phyloP scores from a whole-genome alignment of 1,140 invertebrate species.

The Cherax quadricarinatus region DNA sequence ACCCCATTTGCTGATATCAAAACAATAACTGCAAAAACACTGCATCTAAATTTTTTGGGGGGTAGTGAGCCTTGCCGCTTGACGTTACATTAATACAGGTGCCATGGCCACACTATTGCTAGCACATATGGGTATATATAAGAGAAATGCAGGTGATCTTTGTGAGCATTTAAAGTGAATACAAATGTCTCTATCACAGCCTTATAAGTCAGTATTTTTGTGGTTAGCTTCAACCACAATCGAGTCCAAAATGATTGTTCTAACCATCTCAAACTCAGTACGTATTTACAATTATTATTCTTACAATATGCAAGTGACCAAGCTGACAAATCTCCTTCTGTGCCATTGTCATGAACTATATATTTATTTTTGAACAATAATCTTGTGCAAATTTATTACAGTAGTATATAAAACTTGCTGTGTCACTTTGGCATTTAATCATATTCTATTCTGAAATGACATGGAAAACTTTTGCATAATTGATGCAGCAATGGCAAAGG shows the following conservation, averaged over 20 bases:
- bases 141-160: conserved; percentile 20
- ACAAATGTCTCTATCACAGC: conserved; percentile 54
- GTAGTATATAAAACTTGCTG: no score
- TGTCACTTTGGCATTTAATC: no score
- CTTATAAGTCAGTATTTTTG: conserved; percentile 28
- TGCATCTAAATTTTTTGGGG: not conserved
- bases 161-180: not conserved
- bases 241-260: not conserved
- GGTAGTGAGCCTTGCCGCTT: not conserved
- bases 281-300: not conserved
- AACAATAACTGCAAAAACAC: not conserved
- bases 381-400: no score
- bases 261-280: not conserved
- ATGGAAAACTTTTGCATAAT: not conserved
- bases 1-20: not conserved
- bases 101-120: not conserved
- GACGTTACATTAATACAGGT: not conserved
- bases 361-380: not conserved
- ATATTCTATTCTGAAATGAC: no score
- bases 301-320: not conserved
- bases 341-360: not conserved
- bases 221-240: not conserved
- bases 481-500: conserved; percentile 13
- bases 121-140: not conserved
- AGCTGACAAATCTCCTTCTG: not conserved